Conservation (phyloP, 92 coral and sea anemone species). For the Palythoa heliodiscus region DNA sequence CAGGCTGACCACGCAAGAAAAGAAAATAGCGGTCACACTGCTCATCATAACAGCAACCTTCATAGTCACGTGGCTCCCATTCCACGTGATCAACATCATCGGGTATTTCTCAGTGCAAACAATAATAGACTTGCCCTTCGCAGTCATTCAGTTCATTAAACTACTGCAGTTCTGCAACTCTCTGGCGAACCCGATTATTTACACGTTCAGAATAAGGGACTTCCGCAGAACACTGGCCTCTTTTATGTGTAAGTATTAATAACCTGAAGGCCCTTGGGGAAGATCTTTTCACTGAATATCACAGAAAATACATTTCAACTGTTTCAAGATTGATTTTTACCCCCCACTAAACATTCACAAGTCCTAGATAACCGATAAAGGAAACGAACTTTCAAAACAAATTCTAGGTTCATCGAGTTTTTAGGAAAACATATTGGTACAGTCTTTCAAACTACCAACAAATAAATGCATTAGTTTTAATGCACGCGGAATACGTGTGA, state of each 20-base stretch:
- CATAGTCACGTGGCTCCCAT: conserved; percentile 79
- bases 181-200: conserved; percentile 74
- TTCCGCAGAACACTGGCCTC: conserved; percentile 68
- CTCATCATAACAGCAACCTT: conserved; percentile 74
- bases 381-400: too few relatives aligned
- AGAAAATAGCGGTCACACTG: conserved; percentile 75
- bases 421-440: too few relatives aligned
- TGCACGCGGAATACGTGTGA: too few relatives aligned
- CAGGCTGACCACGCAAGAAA: conserved; percentile 71
- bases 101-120: conserved; percentile 58
- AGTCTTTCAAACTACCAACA: too few relatives aligned
- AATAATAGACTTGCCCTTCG: conserved; percentile 49
- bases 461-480: too few relatives aligned
- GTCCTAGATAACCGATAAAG: too few relatives aligned
- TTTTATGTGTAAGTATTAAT: conserved; percentile 40
- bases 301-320: too few relatives aligned
- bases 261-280: too few relatives aligned
- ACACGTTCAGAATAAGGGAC: conserved; percentile 81
- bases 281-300: too few relatives aligned
- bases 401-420: too few relatives aligned
- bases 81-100: conserved; percentile 74
- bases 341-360: too few relatives aligned
- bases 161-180: conserved; percentile 84
- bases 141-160: conserved; percentile 71
- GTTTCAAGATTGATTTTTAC: too few relatives aligned